A percentile compares a stretch with the other conserved stretches of the same genome.
These are phyloP conservation scores for Drosophila ustulata DNA, from an alignment of 2,888 invertebrate species.

Conservation along the genomic window DNA sequence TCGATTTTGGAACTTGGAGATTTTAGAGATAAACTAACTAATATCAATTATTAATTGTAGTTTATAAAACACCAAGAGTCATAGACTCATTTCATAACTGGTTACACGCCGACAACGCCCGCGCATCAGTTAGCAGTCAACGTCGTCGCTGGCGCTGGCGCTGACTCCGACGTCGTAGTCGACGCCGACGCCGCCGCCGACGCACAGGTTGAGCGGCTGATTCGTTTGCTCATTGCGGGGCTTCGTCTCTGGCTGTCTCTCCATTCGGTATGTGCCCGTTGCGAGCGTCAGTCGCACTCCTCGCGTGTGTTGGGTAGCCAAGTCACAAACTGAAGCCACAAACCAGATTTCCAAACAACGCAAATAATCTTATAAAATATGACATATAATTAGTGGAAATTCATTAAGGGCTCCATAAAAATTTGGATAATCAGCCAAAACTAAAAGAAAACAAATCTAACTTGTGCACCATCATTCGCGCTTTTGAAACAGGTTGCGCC, in stretches of 20 bases:
- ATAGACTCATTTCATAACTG: conserved; percentile 32
- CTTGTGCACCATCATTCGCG: conserved; percentile 19
- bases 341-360: conserved; percentile 43
- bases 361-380: conserved; percentile 20
- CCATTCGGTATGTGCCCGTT: conserved; percentile 77
- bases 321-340: conserved; percentile 1
- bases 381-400: conserved; percentile 36
- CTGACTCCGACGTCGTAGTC: conserved; percentile 13
- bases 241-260: conserved; percentile 54
- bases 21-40: not conserved
- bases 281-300: conserved; percentile 64
- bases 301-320: conserved; percentile 54
- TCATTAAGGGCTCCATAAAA: conserved; percentile 41
- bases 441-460: conserved; percentile 13
- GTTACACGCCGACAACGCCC: conserved; percentile 3
- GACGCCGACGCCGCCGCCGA: conserved; percentile 40
- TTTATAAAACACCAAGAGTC: conserved; percentile 28
- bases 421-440: conserved; percentile 22
- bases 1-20: not conserved
- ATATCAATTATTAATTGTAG: not conserved
- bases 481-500: conserved; percentile 19
- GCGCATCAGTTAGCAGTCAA: not conserved
- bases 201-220: conserved; percentile 64
- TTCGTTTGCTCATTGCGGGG: conserved; percentile 47
- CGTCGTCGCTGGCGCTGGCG: conserved; percentile 3